Conservation (phyloP, 2,888 invertebrate genomes). For the Diarsia brunnea region DNA sequence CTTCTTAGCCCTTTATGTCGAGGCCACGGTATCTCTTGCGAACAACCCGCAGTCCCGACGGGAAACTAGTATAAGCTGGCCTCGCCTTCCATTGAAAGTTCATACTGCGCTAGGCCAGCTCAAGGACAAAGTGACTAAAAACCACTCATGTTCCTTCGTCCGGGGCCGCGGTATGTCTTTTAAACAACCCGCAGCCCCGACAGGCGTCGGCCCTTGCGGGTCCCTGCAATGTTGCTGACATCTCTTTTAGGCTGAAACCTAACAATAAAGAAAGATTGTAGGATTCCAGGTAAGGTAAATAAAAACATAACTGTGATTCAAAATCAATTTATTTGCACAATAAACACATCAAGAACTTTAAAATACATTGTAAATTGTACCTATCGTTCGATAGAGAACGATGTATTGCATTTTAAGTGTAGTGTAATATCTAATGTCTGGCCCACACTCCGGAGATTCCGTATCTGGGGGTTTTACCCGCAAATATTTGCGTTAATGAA, state of each 20-base stretch:
- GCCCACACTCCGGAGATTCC: conserved; percentile 57
- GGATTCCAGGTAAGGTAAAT: neutral
- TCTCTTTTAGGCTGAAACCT: too few species aligned
- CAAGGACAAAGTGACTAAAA: neutral
- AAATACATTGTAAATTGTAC: conserved; percentile 62
- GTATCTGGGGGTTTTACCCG: conserved; percentile 31
- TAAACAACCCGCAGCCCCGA: too few species aligned
- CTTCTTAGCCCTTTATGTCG: too few species aligned
- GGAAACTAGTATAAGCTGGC: neutral
- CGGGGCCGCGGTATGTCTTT: too few species aligned
- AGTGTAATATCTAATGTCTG: conserved; percentile 49
- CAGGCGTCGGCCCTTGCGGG: too few species aligned
- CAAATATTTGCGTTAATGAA: conserved; percentile 42
- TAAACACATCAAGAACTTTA: conserved; percentile 68
- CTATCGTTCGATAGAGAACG: conserved; percentile 41
- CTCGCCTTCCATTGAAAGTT: neutral
- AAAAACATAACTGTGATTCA: conserved; percentile 49
- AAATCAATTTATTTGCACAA: conserved; percentile 72
- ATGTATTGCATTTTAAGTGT: conserved; percentile 36
- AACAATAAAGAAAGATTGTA: neutral
- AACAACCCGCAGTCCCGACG: too few species aligned
- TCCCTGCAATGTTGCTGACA: too few species aligned
- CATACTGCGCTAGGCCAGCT: neutral
- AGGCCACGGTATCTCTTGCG: too few species aligned
- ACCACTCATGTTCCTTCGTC: too few species aligned